These are phyloP conservation scores for Paratrypauchen microcephalus DNA, from an alignment of 2,797 vertebrate genomes.

Conservation along the genomic window DNA sequence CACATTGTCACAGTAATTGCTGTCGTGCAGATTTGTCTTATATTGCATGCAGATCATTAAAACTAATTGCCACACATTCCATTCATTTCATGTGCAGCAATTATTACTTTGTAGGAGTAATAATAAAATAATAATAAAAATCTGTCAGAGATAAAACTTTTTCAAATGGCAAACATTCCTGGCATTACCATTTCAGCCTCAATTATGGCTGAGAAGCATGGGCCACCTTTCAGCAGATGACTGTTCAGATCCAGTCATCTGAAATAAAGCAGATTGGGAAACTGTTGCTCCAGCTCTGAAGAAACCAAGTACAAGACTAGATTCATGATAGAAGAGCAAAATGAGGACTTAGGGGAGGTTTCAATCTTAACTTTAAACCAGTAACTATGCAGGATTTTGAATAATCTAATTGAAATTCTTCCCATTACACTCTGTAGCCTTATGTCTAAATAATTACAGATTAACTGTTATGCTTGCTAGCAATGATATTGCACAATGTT, in stretches of 20 bases:
- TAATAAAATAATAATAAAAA: constrained; percentile 75
- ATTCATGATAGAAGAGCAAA: neutral
- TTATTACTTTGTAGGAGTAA: constrained; percentile 73
- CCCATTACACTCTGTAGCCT: neutral
- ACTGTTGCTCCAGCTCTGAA: constrained; percentile 36
- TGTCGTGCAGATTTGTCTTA: constrained; percentile 77
- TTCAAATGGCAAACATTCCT: constrained; percentile 76
- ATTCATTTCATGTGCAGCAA: constrained; percentile 73
- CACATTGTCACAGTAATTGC: constrained; percentile 80
- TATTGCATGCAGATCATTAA: constrained; percentile 80
- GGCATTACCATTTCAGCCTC: constrained; percentile 69
- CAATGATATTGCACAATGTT: too few relatives aligned
- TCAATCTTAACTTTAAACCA: neutral
- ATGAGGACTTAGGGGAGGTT: constrained; percentile 2
- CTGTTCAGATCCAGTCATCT: constrained; percentile 68
- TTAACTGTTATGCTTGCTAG: neutral
- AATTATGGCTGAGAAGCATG: constrained; percentile 67
- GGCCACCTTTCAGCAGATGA: constrained; percentile 55
- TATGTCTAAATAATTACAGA: neutral
- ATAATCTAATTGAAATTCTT: neutral
- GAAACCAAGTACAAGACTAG: constrained; percentile 47
- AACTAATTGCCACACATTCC: constrained; percentile 84
- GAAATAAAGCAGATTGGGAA: constrained; percentile 61
- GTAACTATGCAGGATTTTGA: neutral
- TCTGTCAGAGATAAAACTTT: constrained; percentile 69